phyloP scores from a whole-genome alignment of 1,140 invertebrate species.

The Helicoverpa armigera region DNA sequence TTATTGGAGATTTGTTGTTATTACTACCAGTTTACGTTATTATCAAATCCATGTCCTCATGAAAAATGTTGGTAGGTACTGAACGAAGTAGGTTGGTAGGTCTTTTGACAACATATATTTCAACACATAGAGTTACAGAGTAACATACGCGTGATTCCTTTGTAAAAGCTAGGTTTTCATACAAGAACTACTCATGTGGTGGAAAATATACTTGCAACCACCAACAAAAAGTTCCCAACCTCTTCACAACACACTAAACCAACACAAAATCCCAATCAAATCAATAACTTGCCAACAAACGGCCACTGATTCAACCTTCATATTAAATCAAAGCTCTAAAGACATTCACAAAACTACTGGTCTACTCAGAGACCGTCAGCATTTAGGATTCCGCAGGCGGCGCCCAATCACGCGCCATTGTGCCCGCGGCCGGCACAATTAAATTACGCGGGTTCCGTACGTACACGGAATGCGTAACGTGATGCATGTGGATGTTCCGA shows the following conservation, averaged over 20 bases:
- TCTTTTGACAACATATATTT: too few relatives aligned
- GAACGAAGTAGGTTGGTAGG: too few relatives aligned
- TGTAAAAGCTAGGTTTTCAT: too few relatives aligned
- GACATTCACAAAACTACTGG: constrained; percentile 3
- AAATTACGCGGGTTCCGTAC: constrained; percentile 49
- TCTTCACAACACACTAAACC: too few relatives aligned
- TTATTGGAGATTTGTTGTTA: not conserved
- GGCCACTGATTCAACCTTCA: not conserved
- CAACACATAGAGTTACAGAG: too few relatives aligned
- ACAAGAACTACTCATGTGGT: too few relatives aligned
- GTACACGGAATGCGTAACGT: constrained; percentile 24
- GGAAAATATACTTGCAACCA: not conserved
- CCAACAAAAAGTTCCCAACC: not conserved
- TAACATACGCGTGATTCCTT: too few relatives aligned
- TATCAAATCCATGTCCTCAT: too few relatives aligned
- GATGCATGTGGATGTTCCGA: constrained; percentile 3
- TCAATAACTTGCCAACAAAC: not conserved
- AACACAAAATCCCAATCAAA: not conserved
- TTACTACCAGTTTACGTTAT: not conserved
- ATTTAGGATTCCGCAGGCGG: constrained; percentile 44
- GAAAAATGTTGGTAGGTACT: too few relatives aligned
- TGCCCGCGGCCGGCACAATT: constrained; percentile 45
- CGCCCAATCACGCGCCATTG: constrained; percentile 47
- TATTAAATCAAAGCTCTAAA: constrained; percentile 29
- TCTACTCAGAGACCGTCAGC: constrained; percentile 15